Conservation (phyloP, 2,888 invertebrate genomes). For the Aethes cnicana region DNA sequence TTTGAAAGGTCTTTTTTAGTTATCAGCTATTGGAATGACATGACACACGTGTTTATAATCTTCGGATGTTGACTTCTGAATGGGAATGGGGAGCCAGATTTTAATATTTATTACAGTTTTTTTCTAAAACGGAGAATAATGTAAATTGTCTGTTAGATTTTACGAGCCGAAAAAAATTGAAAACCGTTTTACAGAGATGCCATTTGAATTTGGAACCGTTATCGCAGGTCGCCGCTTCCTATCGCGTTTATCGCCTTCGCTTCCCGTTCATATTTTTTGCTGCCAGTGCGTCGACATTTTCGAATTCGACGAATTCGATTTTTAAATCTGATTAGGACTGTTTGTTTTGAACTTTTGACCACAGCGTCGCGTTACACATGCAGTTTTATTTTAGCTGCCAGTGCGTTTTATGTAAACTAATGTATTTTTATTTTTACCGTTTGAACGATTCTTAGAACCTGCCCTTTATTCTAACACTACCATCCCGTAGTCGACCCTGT, state of each 20-base stretch:
- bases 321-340: slow-evolving; percentile 13
- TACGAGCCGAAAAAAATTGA: neutral
- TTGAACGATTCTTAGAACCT: no score
- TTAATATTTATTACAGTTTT: neutral
- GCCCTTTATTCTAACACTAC: no score
- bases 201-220: slow-evolving; percentile 55
- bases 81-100: no score
- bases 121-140: no score
- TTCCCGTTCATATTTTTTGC: slow-evolving; percentile 52
- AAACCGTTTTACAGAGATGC: slow-evolving; percentile 43
- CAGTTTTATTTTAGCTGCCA: slow-evolving; percentile 15
- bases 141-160: no score
- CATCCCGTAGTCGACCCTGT: no score
- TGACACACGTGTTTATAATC: slow-evolving; percentile 25
- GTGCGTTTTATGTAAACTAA: slow-evolving; percentile 20
- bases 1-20: slow-evolving; percentile 18
- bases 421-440: no score
- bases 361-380: no score
- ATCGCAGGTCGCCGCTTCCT: slow-evolving; percentile 69
- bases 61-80: slow-evolving; percentile 16
- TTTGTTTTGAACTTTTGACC: no score
- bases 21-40: neutral
- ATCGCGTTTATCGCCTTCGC: slow-evolving; percentile 56
- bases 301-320: slow-evolving; percentile 3
- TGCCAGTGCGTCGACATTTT: slow-evolving; percentile 3